These are phyloP conservation scores for Mylabris sibirica DNA, from an alignment of 2,888 invertebrate genomes.

Conservation along the genomic window DNA sequence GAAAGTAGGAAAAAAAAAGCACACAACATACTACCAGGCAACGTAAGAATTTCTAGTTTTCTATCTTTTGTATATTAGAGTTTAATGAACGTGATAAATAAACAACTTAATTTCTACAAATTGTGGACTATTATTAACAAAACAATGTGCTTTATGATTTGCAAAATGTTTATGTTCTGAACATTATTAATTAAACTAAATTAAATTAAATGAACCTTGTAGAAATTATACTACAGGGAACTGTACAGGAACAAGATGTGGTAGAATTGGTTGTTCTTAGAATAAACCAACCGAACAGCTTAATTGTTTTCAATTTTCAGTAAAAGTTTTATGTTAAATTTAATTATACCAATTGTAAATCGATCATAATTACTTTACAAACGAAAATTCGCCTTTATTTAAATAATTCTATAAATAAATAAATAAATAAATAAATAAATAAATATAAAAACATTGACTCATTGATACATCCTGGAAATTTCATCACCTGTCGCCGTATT, in stretches of 20 bases:
- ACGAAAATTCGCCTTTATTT: no score
- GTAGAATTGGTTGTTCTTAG: conserved; percentile 32
- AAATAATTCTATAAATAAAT: background rate
- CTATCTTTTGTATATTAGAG: conserved; percentile 17
- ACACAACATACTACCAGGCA: background rate
- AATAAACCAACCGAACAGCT: conserved; percentile 31
- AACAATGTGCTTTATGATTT: conserved; percentile 33
- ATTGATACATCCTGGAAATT: conserved; percentile 1
- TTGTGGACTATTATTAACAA: conserved; percentile 20
- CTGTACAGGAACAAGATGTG: conserved; percentile 31
- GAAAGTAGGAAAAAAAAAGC: background rate
- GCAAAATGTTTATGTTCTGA: conserved; percentile 30
- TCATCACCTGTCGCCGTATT: background rate
- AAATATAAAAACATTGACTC: background rate
- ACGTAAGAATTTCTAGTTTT: background rate
- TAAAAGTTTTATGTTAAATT: conserved; percentile 22
- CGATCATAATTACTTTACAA: conserved; percentile 3
- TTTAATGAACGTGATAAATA: conserved; percentile 19
- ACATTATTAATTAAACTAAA: conserved; percentile 34
- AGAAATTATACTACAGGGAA: conserved; percentile 29
- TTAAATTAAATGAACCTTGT: conserved; percentile 33
- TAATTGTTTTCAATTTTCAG: conserved; percentile 28
- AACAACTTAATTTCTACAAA: conserved; percentile 24
- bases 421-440: background rate
- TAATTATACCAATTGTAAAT: conserved; percentile 20